These are phyloP conservation scores for Psix sp. DNA, from an alignment of 1,140 invertebrate species.

Conservation along the genomic window DNA sequence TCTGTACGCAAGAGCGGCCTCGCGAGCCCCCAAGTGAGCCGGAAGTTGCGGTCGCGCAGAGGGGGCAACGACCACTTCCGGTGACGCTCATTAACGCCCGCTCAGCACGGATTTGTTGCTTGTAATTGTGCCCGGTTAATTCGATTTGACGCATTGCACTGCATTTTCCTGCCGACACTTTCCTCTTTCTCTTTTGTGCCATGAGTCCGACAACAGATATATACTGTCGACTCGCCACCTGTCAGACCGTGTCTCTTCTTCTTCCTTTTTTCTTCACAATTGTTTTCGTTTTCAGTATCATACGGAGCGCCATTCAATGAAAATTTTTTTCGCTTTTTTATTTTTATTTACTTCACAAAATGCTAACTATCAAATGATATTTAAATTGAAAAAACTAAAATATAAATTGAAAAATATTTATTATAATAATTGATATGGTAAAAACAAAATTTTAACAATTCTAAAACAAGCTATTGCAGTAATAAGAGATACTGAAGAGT, in stretches of 20 bases:
- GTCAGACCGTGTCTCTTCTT: constrained; percentile 48
- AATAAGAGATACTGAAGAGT: too few relatives aligned
- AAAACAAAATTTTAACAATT: too few relatives aligned
- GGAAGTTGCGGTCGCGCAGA: constrained; percentile 66
- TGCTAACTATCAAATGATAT: too few relatives aligned
- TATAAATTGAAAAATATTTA: too few relatives aligned
- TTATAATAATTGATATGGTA: too few relatives aligned
- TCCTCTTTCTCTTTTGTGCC: constrained; percentile 52
- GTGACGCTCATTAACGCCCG: constrained; percentile 75
- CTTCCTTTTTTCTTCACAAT: constrained; percentile 39
- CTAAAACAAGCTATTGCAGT: too few relatives aligned
- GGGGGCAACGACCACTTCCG: constrained; percentile 69
- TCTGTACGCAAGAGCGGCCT: constrained; percentile 34
- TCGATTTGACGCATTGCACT: constrained; percentile 70
- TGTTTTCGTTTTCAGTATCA: constrained; percentile 20
- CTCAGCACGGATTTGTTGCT: constrained; percentile 73
- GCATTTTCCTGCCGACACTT: constrained; percentile 62
- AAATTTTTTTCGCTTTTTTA: background rate
- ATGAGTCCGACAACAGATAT: constrained; percentile 21
- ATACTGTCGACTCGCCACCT: constrained; percentile 51
- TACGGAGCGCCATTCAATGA: background rate
- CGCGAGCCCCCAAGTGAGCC: constrained; percentile 70
- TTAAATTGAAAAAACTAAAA: too few relatives aligned
- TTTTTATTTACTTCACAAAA: too few relatives aligned
- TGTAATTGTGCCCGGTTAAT: constrained; percentile 74